A percentile compares a stretch with the other conserved stretches of the same genome.
phyloP scores from a whole-genome alignment of 92 coral and sea anemone species.

The Virgularia gustaviana region DNA sequence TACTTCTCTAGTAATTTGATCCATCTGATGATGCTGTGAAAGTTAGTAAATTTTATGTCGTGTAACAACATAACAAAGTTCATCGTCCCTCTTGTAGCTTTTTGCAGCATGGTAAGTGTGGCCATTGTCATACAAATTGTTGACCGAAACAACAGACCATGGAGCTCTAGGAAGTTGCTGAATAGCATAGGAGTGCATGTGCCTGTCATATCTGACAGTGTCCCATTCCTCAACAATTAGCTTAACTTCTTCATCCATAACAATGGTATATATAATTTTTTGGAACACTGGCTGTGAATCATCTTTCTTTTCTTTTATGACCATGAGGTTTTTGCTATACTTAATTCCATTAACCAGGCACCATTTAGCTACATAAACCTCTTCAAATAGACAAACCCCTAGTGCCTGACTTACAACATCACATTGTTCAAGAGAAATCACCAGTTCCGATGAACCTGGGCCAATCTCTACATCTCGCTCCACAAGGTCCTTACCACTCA shows the following conservation, averaged over 20 bases:
- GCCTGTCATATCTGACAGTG: not conserved
- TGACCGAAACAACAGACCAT: no score
- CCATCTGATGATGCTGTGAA: no score
- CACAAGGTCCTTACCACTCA: not conserved
- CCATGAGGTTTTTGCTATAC: not conserved
- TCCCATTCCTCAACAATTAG: not conserved
- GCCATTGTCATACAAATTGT: no score
- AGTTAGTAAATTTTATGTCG: no score
- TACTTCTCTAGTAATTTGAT: no score
- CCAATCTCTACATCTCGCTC: constrained; percentile 2
- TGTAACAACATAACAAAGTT: no score
- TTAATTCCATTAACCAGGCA: not conserved
- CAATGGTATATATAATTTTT: not conserved
- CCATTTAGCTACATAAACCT: constrained; percentile 5
- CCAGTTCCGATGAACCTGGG: not conserved
- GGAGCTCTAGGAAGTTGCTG: no score
- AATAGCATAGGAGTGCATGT: constrained; percentile 2
- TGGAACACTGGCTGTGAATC: not conserved
- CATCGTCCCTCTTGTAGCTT: no score
- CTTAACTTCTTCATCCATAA: not conserved
- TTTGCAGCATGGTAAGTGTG: no score
- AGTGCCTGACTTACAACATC: not conserved
- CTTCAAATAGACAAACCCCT: not conserved
- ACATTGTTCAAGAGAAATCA: not conserved
- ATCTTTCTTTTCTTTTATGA: not conserved